Base-by-base conservation (phyloP, 2,797 vertebrate species). In the Botia almorhae region DNA sequence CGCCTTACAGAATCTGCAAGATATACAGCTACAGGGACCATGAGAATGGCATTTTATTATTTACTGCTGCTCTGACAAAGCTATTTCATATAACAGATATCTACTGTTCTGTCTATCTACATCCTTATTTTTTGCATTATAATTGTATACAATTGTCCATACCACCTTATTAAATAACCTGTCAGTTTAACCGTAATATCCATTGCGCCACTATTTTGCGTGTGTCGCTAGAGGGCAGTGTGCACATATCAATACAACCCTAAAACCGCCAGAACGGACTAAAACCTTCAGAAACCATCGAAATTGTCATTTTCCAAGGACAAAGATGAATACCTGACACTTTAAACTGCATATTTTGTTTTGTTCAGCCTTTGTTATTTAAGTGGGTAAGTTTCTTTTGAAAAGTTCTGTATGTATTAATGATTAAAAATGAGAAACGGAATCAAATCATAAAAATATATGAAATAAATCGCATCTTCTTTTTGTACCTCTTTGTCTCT, bases 171-270 rank as follows among this genome's bases (percentile, higher is more conserved):
- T 10, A 46, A 50, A 13, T 13, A 50, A 51, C 50, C 14, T 16
- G 50, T 43, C 39, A 8, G 10, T 43, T 8, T 43, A 43, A 8
- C 1, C 3, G n/a, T 13, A 21, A 60, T 46, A 26, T 1, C 0
- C 1, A 1, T 21, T 39, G 48, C 5, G 23, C 6, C 16, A 50
- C 11, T 3, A 3, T 0, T 26, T 55, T 69, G 14, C 13, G 4
- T 36, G 1, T 58, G 19, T 12, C 77, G 19, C 68, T 64, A 79
- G 77, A 79, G 53, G 69, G 69, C 75, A 53, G 69, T 43, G 43
- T 63, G n/a, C 8, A 21, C 46, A 13, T 17, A n/a, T 53, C 2
- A 7, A 33, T 10, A 14, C 16, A 60, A 2, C 33, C 3, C 13
- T 61, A 4, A 29, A 29, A 14, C 23, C 11, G 1, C 2, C 51